Conservation (phyloP, 2,113 vertebrate species). For the Strix aluco region DNA sequence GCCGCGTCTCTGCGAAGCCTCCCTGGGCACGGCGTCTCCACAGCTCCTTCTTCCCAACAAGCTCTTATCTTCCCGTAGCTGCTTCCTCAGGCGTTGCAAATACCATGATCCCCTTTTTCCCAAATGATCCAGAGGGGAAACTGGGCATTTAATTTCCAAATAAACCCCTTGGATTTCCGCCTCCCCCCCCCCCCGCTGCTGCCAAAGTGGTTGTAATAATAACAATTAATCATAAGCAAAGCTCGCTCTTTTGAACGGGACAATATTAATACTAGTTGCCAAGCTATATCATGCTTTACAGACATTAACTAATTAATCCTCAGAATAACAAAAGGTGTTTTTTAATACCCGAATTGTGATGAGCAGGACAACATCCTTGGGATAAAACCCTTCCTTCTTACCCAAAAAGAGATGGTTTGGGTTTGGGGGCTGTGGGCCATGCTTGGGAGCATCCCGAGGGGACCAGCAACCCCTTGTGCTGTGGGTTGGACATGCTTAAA, state of each 20-base stretch:
- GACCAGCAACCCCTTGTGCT: rapidly evolving
- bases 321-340: not conserved
- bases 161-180: not conserved
- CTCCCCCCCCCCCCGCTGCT: not conserved
- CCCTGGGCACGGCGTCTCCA: not conserved
- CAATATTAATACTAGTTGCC: constrained; percentile 23
- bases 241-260: constrained; percentile 15
- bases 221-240: constrained; percentile 49
- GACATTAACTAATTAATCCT: constrained; percentile 29
- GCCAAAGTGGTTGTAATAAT: constrained; percentile 53
- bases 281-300: constrained; percentile 25
- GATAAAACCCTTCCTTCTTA: not conserved
- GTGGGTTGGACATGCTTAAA: not conserved
- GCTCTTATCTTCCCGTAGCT: not conserved
- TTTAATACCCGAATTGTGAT: not conserved
- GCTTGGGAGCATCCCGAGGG: not conserved
- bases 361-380: not conserved
- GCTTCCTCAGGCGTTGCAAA: not conserved
- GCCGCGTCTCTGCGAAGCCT: not conserved
- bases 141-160: constrained; percentile 35
- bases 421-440: not conserved
- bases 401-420: not conserved
- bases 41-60: not conserved
- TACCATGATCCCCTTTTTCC: not conserved
- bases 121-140: not conserved